Evolutionary conservation across 2,888 invertebrate genomes (phyloP).

Genomic region (Buathra laborator): DNA sequence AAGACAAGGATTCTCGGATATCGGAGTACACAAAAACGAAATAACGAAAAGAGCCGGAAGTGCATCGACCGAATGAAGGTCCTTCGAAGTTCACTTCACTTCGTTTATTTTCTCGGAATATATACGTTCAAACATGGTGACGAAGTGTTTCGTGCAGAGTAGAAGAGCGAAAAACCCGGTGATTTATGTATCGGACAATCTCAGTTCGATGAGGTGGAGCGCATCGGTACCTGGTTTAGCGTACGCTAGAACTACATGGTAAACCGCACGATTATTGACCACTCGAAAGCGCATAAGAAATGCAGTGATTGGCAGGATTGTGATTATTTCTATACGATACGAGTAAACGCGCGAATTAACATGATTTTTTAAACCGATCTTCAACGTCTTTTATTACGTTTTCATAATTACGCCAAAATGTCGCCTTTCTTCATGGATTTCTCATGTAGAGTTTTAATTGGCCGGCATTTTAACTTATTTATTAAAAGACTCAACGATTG

Average conservation of each 20-base stretch:
- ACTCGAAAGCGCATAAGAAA: background rate
- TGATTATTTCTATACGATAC: too few relatives aligned
- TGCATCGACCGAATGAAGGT: constrained; percentile 45
- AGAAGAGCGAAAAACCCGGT: background rate
- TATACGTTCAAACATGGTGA: too few relatives aligned
- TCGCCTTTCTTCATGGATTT: too few relatives aligned
- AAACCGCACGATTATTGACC: background rate
- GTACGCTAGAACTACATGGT: background rate
- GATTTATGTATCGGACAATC: constrained; percentile 32
- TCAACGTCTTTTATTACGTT: too few relatives aligned
- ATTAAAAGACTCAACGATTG: too few relatives aligned
- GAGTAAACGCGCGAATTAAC: too few relatives aligned
- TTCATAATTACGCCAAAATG: too few relatives aligned
- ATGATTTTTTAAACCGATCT: too few relatives aligned
- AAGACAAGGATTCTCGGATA: background rate
- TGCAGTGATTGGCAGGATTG: background rate
- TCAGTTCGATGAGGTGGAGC: too few relatives aligned
- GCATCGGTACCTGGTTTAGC: background rate
- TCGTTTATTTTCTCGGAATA: background rate
- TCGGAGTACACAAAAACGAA: background rate
- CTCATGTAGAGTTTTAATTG: too few relatives aligned
- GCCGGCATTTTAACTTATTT: too few relatives aligned
- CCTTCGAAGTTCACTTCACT: constrained; percentile 32
- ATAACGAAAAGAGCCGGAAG: background rate
- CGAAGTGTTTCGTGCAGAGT: background rate